Conservation (phyloP, 2,797 vertebrate genomes). For the Cheirogaleus major region DNA sequence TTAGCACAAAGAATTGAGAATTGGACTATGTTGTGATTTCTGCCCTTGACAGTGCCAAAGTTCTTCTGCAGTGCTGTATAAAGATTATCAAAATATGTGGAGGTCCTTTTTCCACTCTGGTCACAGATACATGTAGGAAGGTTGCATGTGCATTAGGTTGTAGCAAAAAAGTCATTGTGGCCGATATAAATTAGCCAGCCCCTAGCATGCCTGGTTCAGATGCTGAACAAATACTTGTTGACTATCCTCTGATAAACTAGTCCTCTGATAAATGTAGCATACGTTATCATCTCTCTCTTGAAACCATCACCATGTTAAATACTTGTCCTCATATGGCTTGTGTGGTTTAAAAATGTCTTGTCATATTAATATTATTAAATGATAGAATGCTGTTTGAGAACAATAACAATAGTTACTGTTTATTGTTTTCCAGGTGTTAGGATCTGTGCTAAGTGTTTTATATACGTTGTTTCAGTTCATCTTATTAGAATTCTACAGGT, state of each 20-base stretch:
- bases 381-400: background rate
- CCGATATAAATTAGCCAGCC: background rate
- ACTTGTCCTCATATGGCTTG: background rate
- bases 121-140: background rate
- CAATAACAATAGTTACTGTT: background rate
- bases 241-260: background rate
- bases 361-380: background rate
- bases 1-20: background rate
- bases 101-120: background rate
- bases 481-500: background rate
- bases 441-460: background rate
- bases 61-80: background rate
- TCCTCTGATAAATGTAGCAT: background rate
- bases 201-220: background rate
- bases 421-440: background rate
- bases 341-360: background rate
- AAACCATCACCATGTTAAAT: slow-evolving; percentile 22
- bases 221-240: background rate
- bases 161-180: background rate
- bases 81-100: background rate
- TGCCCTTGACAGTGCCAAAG: background rate
- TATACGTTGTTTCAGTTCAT: background rate
- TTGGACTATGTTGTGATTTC: background rate
- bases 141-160: background rate
- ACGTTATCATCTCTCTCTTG: background rate